Base-by-base conservation (phyloP, 2,113 vertebrate species). In the Vulpes vulpes region DNA sequence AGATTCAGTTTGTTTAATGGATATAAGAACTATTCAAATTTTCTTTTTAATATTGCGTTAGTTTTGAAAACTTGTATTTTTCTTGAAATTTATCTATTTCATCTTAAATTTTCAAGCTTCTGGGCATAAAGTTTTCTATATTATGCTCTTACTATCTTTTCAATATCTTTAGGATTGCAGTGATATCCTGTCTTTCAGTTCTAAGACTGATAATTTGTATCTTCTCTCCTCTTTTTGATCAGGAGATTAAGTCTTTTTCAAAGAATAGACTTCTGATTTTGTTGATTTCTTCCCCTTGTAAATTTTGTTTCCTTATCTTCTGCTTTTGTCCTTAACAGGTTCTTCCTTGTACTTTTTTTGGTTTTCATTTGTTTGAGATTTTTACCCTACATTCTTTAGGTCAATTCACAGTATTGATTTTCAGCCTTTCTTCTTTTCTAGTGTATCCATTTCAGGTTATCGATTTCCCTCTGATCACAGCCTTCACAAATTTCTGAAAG, bases 1-100 rank as follows among this genome's bases (percentile, higher is more conserved):
- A 43, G 7, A 43, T 57, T 95, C 23, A 55, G 49, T 73, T 43
- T 20, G 74, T 43, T 83, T 71, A 87, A 78, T 17, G 27, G 2
- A 62, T 69, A 59, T 30, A 71, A 35, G 2, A 92, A 65, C 10
- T 55, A 38, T 73, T 27, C 4, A 53, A 2, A 78, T 59, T 86
- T 84, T 87, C n/a, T 89, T 67, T 19, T 91, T 92, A n/a, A 78
- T 32, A 49, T 62, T 60, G 6, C 90, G 22, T 78, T 55, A 17
- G 11, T 59, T 97, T 97, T 62, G 32, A 78, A 92, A 86, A 94
- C 15, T 51, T 87, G 2, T 73, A 16, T 81, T 22, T 53, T 92
- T 57, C 19, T 95, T 80, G 32, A 60, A 89, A 64, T 81, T 53
- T 43, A 16, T 83, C 1, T 84, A 14, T 71, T 83, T 85, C 49